A percentile compares a stretch with the other conserved stretches of the same genome.
Evolutionary conservation across 2,888 invertebrate species (phyloP).

Genomic region (Cantharis lateralis): DNA sequence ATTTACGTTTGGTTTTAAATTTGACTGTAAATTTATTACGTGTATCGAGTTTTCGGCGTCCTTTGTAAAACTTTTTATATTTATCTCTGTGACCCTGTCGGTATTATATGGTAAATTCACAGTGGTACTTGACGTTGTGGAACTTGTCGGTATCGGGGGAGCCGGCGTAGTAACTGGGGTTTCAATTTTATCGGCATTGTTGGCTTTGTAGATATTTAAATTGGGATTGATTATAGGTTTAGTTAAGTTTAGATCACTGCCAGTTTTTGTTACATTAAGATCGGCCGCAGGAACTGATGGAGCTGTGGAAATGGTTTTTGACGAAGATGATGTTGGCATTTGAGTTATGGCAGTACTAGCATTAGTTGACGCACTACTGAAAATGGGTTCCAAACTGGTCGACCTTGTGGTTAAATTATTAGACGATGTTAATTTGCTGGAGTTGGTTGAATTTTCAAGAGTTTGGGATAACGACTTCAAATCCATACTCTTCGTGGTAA

Average conservation of each 20-base stretch:
- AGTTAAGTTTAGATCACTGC: not conserved
- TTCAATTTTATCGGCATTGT: not conserved
- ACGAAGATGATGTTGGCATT: not conserved
- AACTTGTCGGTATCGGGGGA: not conserved
- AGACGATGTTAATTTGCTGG: not conserved
- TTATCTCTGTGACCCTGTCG: not conserved
- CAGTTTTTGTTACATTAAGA: not conserved
- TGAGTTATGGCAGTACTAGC: not conserved
- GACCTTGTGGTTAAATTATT: not conserved
- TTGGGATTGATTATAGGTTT: not conserved
- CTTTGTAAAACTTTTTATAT: constrained; percentile 36
- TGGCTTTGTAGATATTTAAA: not conserved
- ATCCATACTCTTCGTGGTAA: constrained; percentile 22
- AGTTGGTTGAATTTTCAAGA: not conserved
- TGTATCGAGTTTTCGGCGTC: constrained; percentile 37
- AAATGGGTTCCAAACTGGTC: not conserved
- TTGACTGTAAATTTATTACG: constrained; percentile 21
- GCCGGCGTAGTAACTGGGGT: not conserved
- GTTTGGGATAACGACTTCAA: not conserved
- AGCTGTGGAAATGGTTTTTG: not conserved
- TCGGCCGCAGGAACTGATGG: not conserved
- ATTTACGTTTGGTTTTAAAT: constrained; percentile 57
- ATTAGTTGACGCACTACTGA: not conserved
- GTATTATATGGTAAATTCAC: not conserved
- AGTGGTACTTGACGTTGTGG: not conserved